Conservation (phyloP, 2,113 vertebrate genomes). For the Sigmodon hispidus region DNA sequence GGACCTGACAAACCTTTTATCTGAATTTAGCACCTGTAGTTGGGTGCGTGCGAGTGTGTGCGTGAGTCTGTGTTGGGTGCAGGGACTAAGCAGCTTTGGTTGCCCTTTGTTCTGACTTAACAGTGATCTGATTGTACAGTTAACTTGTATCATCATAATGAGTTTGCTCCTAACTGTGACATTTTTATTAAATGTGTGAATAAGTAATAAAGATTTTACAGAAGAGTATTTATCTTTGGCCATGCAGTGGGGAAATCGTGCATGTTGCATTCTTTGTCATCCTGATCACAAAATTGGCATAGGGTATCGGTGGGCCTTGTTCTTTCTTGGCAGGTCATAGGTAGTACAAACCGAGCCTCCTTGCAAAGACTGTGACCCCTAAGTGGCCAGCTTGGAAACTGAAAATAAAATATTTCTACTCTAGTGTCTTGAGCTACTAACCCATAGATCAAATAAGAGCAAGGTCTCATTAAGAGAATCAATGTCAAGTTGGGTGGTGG, state of each 20-base stretch:
- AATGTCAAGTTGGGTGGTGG: not conserved
- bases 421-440: not conserved
- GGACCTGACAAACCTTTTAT: not conserved
- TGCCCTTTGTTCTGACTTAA: not conserved
- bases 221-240: constrained; percentile 48
- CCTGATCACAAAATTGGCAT: not conserved
- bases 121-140: constrained; percentile 35
- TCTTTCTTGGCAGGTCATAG: not conserved
- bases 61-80: not conserved
- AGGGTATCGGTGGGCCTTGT: not conserved
- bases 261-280: not conserved
- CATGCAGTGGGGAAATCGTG: not conserved
- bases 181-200: constrained; percentile 78
- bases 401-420: not conserved
- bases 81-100: not conserved
- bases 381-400: not conserved
- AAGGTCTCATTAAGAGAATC: not conserved
- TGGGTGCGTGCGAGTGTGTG: not conserved
- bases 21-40: not conserved
- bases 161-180: constrained; percentile 70
- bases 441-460: not conserved
- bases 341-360: not conserved
- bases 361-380: not conserved
- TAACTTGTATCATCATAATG: constrained; percentile 62
- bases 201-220: constrained; percentile 78